A percentile compares a stretch with the other conserved stretches of the same genome.
phyloP scores from a whole-genome alignment of 2,888 invertebrate genomes.

The Lottia gigantea region DNA sequence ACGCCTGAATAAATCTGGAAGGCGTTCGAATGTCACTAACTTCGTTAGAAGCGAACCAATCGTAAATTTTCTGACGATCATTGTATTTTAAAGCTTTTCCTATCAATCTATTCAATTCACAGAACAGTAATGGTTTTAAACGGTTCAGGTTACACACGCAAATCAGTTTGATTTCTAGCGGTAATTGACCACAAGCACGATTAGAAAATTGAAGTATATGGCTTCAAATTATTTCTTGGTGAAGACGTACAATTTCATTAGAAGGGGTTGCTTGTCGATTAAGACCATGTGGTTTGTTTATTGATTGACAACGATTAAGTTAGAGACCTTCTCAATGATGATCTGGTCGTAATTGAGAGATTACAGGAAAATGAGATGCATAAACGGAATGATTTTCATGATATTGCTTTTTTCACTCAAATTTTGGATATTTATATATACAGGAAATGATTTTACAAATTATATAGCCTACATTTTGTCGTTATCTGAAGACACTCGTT shows the following conservation, averaged over 20 bases:
- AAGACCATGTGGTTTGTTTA: not conserved
- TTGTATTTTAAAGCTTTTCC: not conserved
- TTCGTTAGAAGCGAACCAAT: not conserved
- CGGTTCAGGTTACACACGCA: slow-evolving; percentile 6
- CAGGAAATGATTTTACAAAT: too few relatives aligned
- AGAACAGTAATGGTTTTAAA: not conserved
- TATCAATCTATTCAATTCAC: not conserved
- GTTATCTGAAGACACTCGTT: too few relatives aligned
- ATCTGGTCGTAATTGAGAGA: too few relatives aligned
- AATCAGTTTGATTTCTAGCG: slow-evolving; percentile 5
- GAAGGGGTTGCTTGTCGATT: not conserved
- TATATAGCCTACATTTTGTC: too few relatives aligned
- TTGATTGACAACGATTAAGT: not conserved
- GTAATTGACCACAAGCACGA: slow-evolving; percentile 6
- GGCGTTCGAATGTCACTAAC: not conserved
- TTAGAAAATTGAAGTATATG: slow-evolving; percentile 11
- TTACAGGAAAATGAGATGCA: too few relatives aligned
- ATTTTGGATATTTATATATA: too few relatives aligned
- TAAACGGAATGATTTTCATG: too few relatives aligned
- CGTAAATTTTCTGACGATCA: not conserved
- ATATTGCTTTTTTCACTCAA: too few relatives aligned
- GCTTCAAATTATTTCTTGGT: slow-evolving; percentile 7
- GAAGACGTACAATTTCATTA: slow-evolving; percentile 9
- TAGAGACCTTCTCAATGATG: too few relatives aligned
- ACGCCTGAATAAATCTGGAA: not conserved